Base-by-base conservation (phyloP, 2,797 vertebrate genomes). In the Syngnathus rostellatus region DNA sequence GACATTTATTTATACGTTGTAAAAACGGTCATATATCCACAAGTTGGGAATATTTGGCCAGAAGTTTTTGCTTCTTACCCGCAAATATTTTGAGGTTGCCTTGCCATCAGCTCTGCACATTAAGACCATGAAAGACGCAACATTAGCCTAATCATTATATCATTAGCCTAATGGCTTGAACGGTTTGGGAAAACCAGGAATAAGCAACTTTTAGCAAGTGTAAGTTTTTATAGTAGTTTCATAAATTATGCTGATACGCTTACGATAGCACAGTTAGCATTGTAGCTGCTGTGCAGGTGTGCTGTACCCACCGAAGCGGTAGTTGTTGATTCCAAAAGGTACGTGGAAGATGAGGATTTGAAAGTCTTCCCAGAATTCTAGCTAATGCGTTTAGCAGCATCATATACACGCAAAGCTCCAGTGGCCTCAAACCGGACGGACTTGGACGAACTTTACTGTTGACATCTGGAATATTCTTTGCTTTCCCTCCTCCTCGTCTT, bases 351-450 rank as follows among this genome's bases (percentile, higher is more conserved):
- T 21, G 39, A 45, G n/a, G 60, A 43, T 43, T 50, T 54, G 50
- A 57, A 85, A 81, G 72, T 72, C 86, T 92, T 91, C 89, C 83
- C 83, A 91, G 90, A 91, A 91, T 91, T 88, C 89, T 83, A 77
- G 83, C 71, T 92, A 91, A 92, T 92, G 89, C 84, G 85, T 92
- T 91, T 91, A 88, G 67, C 91, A 92, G 91, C 53, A 72, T 78
- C 87, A 91, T 89, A 87, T 90, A 91, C 85, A 85, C 55, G 25
- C 87, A 90, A 90, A 90, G 89, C 88, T 89, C 91, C 83, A 82
- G 87, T 83, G 88, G 87, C 88, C 84, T 73, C 79, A 88, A 71
- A 90, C 86, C 83, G 82, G 90, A 91, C 83, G 82, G 90, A 91
- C 85, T 89, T 89, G 87, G 73, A 89, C 86, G 82, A 85, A 89